Base-by-base conservation (phyloP, 2,797 vertebrate genomes). In the Aplochiton taeniatus region DNA sequence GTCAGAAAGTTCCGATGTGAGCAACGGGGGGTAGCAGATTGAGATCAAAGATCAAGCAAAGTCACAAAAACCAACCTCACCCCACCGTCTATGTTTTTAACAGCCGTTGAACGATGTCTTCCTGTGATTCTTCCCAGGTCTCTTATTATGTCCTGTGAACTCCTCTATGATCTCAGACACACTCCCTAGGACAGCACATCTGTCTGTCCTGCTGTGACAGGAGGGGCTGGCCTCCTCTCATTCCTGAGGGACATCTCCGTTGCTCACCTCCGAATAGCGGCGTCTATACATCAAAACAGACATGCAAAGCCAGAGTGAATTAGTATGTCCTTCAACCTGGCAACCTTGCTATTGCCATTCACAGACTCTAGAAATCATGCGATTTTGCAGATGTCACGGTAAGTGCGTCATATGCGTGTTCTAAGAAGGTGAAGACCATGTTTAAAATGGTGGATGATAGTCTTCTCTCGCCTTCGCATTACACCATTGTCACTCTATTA, bases 301-400 rank as follows among this genome's bases (percentile, higher is more conserved):
- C 31, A 31, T 31, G 75, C 83, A 1, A 43, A 59, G 73, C 64
- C 75, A 70, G 65, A 68, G 83, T 83, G 84, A 86, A 87, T 84
- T 80, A 88, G 78, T 74, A 72, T 76, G 83, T 84, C 88, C 84
- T 88, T 90, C 82, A 89, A 81, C 83, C 85, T 82, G 77, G 70
- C 79, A 83, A 85, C 65, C 74, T 74, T 80, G 78, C 82, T 79
- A 82, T 87, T 85, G 87, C 77, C 74, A 78, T 48, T 60, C 51
- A 63, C 66, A 67, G 74, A 68, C 69, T 58, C 45, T 42, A 72
- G 66, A 68, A 63, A 70, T 76, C 5, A 64, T 61, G 62, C 66
- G 42, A 83, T 85, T 85, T 85, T 85, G 76, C 65, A 66, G 76
- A 72, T 53, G 68, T 84, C 83, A 75, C 80, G 82, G 81, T 76